A percentile compares a stretch with the other conserved stretches of the same genome.
Evolutionary conservation across 2,888 invertebrate species (phyloP).

Genomic region (Anthophora plumipes): DNA sequence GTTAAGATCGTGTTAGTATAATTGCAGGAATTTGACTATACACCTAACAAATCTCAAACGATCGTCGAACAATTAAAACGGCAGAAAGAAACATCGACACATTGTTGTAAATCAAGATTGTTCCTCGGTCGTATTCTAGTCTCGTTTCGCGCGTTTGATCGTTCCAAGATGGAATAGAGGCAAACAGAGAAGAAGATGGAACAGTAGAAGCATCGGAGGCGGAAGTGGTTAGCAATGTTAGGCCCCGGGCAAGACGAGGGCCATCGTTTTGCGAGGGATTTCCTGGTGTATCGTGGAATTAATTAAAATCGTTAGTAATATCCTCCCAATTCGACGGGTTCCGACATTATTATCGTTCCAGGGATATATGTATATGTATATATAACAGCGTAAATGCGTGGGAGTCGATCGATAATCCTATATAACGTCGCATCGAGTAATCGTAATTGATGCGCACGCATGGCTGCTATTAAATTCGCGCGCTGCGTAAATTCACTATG

Average conservation of each 20-base stretch:
- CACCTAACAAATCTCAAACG: too few species aligned
- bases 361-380: constrained; percentile 24
- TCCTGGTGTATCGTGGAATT: constrained; percentile 64
- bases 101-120: background rate
- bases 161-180: background rate
- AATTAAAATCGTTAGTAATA: constrained; percentile 71
- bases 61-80: background rate
- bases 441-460: constrained; percentile 65
- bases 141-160: background rate
- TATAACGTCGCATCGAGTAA: constrained; percentile 55
- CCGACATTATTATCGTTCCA: constrained; percentile 48
- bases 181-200: constrained; percentile 6
- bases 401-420: constrained; percentile 54
- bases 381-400: constrained; percentile 32
- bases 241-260: constrained; percentile 42
- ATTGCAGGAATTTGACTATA: too few species aligned
- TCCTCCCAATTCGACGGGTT: constrained; percentile 53
- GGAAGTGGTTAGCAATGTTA: constrained; percentile 6
- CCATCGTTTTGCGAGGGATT: constrained; percentile 58
- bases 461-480: constrained; percentile 55
- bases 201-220: constrained; percentile 2
- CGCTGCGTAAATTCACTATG: constrained; percentile 53
- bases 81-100: background rate
- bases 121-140: background rate
- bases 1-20: too few species aligned